Percentiles rank a stretch among this genome's conserved stretches.
These are phyloP conservation scores for Cynaeus angustus DNA, from an alignment of 2,888 invertebrate species.

Conservation along the genomic window DNA sequence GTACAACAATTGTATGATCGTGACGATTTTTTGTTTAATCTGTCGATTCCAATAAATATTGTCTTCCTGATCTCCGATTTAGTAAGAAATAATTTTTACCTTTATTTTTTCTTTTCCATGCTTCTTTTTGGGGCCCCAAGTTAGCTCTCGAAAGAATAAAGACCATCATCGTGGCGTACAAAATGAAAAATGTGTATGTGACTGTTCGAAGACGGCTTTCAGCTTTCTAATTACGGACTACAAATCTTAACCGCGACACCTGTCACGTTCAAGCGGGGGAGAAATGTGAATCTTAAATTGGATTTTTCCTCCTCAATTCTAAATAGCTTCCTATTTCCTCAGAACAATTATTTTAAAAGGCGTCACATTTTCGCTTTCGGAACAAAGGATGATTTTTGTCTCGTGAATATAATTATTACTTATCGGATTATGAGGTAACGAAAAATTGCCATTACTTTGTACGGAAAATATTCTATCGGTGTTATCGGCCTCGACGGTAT, in stretches of 20 bases:
- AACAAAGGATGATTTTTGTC: conserved; percentile 20
- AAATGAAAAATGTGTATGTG: conserved; percentile 66
- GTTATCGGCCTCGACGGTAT: conserved; percentile 67
- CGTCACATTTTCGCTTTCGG: conserved; percentile 17
- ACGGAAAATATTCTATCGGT: conserved; percentile 66
- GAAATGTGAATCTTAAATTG: conserved; percentile 68
- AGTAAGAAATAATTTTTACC: no score
- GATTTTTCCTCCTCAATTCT: conserved; percentile 64
- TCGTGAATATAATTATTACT: conserved; percentile 35
- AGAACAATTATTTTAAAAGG: conserved; percentile 49
- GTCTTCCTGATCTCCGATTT: no score
- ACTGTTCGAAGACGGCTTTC: conserved; percentile 67
- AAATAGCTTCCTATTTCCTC: conserved; percentile 51
- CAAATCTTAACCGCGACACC: conserved; percentile 70
- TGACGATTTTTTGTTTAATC: no score
- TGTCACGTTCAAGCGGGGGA: conserved; percentile 65
- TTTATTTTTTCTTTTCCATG: no score
- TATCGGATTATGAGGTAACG: conserved; percentile 49
- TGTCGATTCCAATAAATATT: no score
- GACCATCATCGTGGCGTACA: conserved; percentile 45
- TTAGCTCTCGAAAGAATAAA: conserved; percentile 41
- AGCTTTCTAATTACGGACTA: conserved; percentile 71
- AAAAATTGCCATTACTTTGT: conserved; percentile 54
- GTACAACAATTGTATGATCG: no score
- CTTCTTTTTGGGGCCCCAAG: conserved; percentile 11